These are phyloP conservation scores for Acanthisitta chloris DNA, from an alignment of 2,113 vertebrate species.

Conservation along the genomic window DNA sequence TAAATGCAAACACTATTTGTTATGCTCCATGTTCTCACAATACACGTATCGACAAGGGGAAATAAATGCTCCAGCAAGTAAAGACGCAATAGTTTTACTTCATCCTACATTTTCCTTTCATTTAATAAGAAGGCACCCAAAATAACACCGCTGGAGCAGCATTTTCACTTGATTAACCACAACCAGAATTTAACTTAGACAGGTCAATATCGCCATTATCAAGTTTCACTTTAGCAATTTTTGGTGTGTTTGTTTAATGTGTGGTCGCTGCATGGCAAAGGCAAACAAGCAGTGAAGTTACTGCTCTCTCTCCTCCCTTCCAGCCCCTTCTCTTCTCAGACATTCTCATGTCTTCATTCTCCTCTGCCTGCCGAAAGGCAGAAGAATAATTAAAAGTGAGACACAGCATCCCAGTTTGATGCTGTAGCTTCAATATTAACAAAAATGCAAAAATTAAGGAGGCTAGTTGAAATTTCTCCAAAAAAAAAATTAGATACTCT, in stretches of 20 bases:
- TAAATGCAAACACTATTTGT: slow-evolving; percentile 1
- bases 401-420: background rate
- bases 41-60: background rate
- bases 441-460: background rate
- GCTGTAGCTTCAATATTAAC: background rate
- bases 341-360: background rate
- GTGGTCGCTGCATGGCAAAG: background rate
- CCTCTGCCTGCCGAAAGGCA: background rate
- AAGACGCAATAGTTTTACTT: background rate
- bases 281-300: background rate
- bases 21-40: background rate
- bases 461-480: background rate
- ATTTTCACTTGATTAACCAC: background rate
- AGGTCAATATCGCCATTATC: background rate
- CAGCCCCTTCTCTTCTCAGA: background rate
- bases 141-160: background rate
- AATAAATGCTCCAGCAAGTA: background rate
- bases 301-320: background rate
- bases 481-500: background rate
- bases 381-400: background rate
- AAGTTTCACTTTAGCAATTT: background rate
- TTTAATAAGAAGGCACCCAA: background rate
- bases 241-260: background rate
- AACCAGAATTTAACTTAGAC: background rate
- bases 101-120: background rate